These are phyloP conservation scores for Ardeotis arabs DNA, from an alignment of 2,113 vertebrate genomes.

Conservation along the genomic window DNA sequence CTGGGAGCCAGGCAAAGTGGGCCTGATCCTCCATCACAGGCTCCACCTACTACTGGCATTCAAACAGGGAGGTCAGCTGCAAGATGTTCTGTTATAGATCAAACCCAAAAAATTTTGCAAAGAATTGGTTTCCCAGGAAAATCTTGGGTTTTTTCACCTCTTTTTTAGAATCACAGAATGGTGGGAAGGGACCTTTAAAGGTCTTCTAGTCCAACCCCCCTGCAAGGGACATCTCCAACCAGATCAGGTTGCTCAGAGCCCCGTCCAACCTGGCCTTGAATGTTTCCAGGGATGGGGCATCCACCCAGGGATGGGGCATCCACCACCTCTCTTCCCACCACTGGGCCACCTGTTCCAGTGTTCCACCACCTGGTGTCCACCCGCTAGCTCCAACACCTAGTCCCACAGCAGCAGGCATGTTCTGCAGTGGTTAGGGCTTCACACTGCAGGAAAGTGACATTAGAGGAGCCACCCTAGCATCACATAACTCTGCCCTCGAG, in stretches of 20 bases:
- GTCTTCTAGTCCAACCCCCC: too few relatives aligned
- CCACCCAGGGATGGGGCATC: too few relatives aligned
- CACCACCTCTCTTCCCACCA: too few relatives aligned
- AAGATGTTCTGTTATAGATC: background rate
- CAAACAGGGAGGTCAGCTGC: background rate
- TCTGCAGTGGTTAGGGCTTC: background rate
- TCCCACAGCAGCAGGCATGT: background rate
- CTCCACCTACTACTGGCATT: background rate
- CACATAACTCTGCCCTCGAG: background rate
- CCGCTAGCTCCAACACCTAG: background rate
- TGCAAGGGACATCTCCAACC: too few relatives aligned
- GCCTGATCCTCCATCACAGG: background rate
- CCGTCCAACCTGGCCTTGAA: too few relatives aligned
- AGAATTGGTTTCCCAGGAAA: background rate
- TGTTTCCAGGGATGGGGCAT: too few relatives aligned
- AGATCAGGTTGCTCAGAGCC: too few relatives aligned
- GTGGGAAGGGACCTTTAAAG: too few relatives aligned
- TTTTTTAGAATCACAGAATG: background rate
- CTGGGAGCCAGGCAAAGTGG: background rate
- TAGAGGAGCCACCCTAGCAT: background rate
- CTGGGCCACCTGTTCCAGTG: too few relatives aligned
- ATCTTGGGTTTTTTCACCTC: background rate
- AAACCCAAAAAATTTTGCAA: background rate
- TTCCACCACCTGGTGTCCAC: too few relatives aligned
- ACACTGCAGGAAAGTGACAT: fast-evolving